These are phyloP conservation scores for Darevskia mixta DNA, from an alignment of 2,797 vertebrate species.

Conservation along the genomic window DNA sequence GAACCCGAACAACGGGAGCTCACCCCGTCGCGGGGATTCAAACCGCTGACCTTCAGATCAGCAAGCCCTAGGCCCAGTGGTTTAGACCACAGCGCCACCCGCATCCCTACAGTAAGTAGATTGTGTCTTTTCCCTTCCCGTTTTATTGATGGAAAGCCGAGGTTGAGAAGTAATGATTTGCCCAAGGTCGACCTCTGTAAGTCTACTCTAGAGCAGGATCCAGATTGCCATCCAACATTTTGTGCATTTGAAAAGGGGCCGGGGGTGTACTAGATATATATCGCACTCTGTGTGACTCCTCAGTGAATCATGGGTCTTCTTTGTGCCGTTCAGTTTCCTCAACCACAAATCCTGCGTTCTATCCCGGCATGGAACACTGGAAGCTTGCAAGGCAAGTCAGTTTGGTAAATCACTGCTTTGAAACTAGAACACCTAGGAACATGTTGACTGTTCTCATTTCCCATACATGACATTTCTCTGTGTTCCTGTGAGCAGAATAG, in stretches of 20 bases:
- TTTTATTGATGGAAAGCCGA: not conserved
- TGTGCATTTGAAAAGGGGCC: not conserved
- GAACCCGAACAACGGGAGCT: too few relatives aligned
- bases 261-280: not conserved
- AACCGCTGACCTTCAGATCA: too few relatives aligned
- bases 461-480: slow-evolving; percentile 27
- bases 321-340: not conserved
- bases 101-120: not conserved
- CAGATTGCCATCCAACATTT: not conserved
- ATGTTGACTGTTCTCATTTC: slow-evolving; percentile 41
- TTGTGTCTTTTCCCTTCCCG: not conserved
- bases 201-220: not conserved
- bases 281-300: not conserved
- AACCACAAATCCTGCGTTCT: slow-evolving; percentile 17
- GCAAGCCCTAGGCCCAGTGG: too few relatives aligned
- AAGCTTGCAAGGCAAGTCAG: slow-evolving; percentile 3
- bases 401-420: not conserved
- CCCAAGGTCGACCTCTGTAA: not conserved
- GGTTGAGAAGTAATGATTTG: not conserved
- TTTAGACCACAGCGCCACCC: too few relatives aligned
- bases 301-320: not conserved
- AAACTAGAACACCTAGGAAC: slow-evolving; percentile 28
- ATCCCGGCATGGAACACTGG: not conserved
- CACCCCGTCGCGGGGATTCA: too few relatives aligned
- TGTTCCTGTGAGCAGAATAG: slow-evolving; percentile 32